Conservation (phyloP, 2,888 invertebrate genomes). For the Xestia rhomboidea region DNA sequence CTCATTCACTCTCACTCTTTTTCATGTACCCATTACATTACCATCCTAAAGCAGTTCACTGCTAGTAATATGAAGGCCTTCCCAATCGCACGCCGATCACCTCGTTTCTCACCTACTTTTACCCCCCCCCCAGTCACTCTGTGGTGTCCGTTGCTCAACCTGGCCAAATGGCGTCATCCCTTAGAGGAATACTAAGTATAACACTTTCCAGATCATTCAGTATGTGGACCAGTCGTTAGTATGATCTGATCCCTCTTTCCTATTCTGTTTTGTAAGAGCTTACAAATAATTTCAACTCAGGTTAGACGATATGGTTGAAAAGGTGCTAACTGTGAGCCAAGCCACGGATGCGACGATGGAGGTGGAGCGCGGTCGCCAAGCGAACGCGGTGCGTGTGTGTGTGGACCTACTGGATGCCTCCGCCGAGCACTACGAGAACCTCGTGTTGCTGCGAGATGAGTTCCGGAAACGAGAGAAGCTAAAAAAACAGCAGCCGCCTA, state of each 20-base stretch:
- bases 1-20: too few species aligned
- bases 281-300: constrained; percentile 19
- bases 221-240: neutral
- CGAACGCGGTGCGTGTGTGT: constrained; percentile 78
- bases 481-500: constrained; percentile 77
- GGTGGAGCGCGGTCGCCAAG: constrained; percentile 79
- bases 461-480: constrained; percentile 73
- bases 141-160: neutral
- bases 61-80: neutral
- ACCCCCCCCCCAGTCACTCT: too few species aligned
- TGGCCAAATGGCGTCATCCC: too few species aligned
- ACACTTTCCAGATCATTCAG: neutral
- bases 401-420: constrained; percentile 82
- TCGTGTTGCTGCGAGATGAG: constrained; percentile 82
- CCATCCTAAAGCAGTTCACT: too few species aligned
- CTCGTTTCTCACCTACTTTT: neutral
- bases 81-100: neutral
- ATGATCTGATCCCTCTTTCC: neutral
- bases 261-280: neutral
- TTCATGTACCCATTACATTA: too few species aligned
- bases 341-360: constrained; percentile 80
- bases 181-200: neutral
- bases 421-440: constrained; percentile 84
- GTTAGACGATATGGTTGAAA: constrained; percentile 84
- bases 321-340: constrained; percentile 79